Evolutionary conservation across 1,140 invertebrate species (phyloP).

Genomic region (Spodoptera frugiperda): DNA sequence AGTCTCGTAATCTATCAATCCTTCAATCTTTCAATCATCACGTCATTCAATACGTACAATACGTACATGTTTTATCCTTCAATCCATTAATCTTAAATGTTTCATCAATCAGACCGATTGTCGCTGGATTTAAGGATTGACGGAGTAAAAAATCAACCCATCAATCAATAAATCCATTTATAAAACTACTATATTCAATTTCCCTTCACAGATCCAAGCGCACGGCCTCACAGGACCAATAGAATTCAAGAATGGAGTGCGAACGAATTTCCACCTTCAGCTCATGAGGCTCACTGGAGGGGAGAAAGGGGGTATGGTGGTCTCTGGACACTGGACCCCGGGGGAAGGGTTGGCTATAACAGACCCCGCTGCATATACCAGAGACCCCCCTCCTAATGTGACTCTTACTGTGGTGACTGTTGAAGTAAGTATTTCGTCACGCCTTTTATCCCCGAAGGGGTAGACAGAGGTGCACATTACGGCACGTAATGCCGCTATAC

Average conservation of each 20-base stretch:
- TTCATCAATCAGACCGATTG: too few species aligned
- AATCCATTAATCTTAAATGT: too few species aligned
- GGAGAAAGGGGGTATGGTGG: slow-evolving; percentile 89
- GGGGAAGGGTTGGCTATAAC: slow-evolving; percentile 92
- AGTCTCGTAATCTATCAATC: too few species aligned
- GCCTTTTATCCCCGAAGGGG: not conserved
- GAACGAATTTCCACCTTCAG: slow-evolving; percentile 94
- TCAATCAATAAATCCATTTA: too few species aligned
- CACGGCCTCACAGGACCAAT: slow-evolving; percentile 95
- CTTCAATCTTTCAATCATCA: too few species aligned
- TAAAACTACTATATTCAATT: not conserved
- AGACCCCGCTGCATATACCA: slow-evolving; percentile 94
- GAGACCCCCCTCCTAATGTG: slow-evolving; percentile 93
- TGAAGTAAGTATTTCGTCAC: slow-evolving; percentile 89
- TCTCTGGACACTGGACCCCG: slow-evolving; percentile 94
- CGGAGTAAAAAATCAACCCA: too few species aligned
- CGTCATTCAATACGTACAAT: too few species aligned
- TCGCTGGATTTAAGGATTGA: too few species aligned
- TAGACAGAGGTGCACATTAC: not conserved
- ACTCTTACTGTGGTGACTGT: slow-evolving; percentile 94
- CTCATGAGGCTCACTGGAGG: slow-evolving; percentile 93
- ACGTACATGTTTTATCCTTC: too few species aligned
- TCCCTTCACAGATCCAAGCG: slow-evolving; percentile 88
- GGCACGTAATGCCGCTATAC: not conserved
- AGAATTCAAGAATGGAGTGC: slow-evolving; percentile 93